Evolutionary conservation across 2,888 invertebrate species (phyloP), one percentile per base, ranked within the genome.

Genomic region (Andrena bicolor): DNA sequence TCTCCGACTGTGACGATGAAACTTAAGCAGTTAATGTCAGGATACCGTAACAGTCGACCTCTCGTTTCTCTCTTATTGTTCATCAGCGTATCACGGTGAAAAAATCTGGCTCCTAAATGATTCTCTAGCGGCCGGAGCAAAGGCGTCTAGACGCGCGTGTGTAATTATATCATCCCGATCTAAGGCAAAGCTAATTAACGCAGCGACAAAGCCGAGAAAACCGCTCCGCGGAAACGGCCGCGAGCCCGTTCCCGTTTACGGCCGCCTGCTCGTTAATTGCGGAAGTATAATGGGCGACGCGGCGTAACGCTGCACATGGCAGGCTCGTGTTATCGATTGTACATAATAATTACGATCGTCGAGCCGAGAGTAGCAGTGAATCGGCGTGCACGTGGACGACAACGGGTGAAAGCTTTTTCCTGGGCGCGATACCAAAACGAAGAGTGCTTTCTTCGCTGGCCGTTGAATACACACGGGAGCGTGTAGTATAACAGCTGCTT

Each of bases 311-410:
- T 64, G 32, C 72, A 68, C 68, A 76, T 51, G 56, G 75, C 56
- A 49, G 23, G 13, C 20, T 16, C 0, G 2, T 51, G 56, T 56
- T 41, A 35, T 69, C 30, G 56, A 30, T 32, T 58, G 56, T 53
- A 65, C 81, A 82, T 82, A 71, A 75, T 76, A 76, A 82, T 75
- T 82, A 79, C 49, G 20, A 28, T 53, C 60, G 28, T 66, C 56
- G 28, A 58, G 28, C 10, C 1, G 7, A 64, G 35, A 35, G 13
- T 16, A 66, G 1, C 28, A n/a, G 13, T 35, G 65, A 69, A 65
- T 73, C 26, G 56, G 1, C 41, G 32, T 28, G 32, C 70, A 61
- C 73, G 48, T 49, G 75, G 8, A 35, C 26, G n/a, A 63, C 51
- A 64, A 35, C 30, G 58, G 41, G 73, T 78, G 78, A 81, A 81